These are phyloP conservation scores for Herpailurus yagouaroundi DNA, from an alignment of 2,113 vertebrate species.

Conservation along the genomic window DNA sequence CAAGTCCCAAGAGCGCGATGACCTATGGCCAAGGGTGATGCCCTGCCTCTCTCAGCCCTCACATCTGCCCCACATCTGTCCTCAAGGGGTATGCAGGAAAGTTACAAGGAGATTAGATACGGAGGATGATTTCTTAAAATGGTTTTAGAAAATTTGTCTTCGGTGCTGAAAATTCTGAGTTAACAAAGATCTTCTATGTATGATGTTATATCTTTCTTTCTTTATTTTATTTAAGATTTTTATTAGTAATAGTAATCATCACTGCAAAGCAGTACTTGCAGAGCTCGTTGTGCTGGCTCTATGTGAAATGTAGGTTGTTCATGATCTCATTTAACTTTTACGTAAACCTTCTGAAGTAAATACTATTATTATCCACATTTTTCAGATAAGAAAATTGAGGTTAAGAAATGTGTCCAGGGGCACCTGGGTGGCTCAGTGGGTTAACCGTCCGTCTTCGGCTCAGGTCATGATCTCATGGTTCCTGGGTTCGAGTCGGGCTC, in stretches of 20 bases:
- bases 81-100: neutral
- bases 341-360: neutral
- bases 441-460: too few relatives aligned
- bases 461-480: too few relatives aligned
- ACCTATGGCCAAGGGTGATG: neutral
- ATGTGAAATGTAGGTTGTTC: neutral
- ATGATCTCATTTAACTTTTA: neutral
- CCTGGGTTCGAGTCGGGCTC: too few relatives aligned
- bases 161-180: neutral
- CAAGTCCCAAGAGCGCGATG: neutral
- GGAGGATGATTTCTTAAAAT: neutral
- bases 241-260: neutral
- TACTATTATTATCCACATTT: neutral
- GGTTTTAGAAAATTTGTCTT: neutral
- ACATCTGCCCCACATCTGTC: neutral
- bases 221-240: neutral
- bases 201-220: neutral
- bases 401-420: neutral
- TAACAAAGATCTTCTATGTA: neutral
- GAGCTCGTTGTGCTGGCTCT: neutral
- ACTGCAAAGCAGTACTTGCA: neutral
- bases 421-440: too few relatives aligned
- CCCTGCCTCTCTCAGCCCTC: neutral
- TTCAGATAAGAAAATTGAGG: neutral
- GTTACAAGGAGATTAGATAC: neutral